Conservation (phyloP, 1,140 invertebrate species). For the Cepaea nemoralis region DNA sequence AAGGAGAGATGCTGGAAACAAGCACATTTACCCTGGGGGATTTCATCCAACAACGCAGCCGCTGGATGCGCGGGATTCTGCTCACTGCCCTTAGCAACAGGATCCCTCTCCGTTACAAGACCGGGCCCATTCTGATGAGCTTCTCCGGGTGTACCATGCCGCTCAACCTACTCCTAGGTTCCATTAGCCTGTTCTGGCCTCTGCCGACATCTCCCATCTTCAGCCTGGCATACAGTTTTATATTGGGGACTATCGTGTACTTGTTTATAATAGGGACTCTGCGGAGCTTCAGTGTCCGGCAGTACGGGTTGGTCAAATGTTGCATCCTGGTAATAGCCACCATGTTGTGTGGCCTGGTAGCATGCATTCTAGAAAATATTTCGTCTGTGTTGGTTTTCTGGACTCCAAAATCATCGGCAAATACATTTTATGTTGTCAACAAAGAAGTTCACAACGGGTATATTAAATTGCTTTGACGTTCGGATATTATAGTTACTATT, state of each 20-base stretch:
- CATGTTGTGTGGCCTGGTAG: constrained; percentile 91
- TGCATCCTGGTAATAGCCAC: constrained; percentile 82
- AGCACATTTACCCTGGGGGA: constrained; percentile 95
- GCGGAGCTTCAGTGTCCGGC: constrained; percentile 91
- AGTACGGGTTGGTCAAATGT: constrained; percentile 86
- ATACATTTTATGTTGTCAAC: neutral
- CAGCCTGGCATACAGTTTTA: constrained; percentile 89
- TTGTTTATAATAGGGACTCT: constrained; percentile 97
- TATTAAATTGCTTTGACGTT: no score
- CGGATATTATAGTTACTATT: no score
- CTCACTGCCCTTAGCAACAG: constrained; percentile 90
- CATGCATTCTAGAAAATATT: constrained; percentile 92
- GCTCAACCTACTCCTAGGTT: constrained; percentile 88
- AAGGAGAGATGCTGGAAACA: constrained; percentile 96
- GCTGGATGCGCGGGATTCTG: constrained; percentile 96
- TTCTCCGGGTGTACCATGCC: constrained; percentile 97
- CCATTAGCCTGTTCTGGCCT: constrained; percentile 86
- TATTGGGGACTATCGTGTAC: constrained; percentile 91
- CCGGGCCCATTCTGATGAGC: constrained; percentile 88
- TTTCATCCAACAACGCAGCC: constrained; percentile 94
- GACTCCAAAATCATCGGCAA: constrained; percentile 79
- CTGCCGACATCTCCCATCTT: constrained; percentile 82
- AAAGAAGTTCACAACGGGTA: neutral
- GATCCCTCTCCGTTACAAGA: constrained; percentile 87
- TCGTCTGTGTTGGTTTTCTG: constrained; percentile 93